Conservation (phyloP, 2,888 invertebrate species). For the Anthophora plumipes region DNA sequence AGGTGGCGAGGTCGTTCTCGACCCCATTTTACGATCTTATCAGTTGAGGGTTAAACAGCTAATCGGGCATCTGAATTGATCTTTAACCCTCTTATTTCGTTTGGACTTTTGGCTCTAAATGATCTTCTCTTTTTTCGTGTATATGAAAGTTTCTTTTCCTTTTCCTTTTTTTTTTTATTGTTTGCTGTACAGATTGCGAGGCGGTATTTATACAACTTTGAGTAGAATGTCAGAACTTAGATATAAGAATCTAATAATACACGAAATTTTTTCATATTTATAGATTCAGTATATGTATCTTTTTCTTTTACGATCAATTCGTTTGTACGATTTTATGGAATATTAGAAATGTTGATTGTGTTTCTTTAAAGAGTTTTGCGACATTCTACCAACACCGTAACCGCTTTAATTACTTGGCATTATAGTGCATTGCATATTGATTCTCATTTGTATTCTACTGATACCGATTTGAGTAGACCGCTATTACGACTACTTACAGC, state of each 20-base stretch:
- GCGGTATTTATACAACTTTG: neutral
- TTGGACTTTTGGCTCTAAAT: neutral
- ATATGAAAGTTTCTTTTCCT: no score
- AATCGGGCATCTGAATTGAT: neutral
- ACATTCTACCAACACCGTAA: neutral
- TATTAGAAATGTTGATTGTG: neutral
- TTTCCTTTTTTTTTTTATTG: neutral
- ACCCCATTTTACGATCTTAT: neutral
- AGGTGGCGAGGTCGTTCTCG: neutral
- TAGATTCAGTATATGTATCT: neutral
- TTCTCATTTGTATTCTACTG: no score
- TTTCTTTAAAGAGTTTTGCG: neutral
- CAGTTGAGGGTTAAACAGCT: neutral
- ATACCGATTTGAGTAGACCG: no score
- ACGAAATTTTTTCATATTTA: neutral
- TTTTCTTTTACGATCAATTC: neutral
- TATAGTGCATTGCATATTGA: no score
- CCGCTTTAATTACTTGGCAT: neutral
- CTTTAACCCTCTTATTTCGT: neutral
- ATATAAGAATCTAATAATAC: neutral
- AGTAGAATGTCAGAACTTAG: neutral
- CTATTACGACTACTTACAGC: no score
- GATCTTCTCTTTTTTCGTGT: neutral
- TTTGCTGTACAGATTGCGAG: neutral
- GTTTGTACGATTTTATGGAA: neutral